Conservation (phyloP, 2,888 invertebrate genomes). For the Idaea straminata region DNA sequence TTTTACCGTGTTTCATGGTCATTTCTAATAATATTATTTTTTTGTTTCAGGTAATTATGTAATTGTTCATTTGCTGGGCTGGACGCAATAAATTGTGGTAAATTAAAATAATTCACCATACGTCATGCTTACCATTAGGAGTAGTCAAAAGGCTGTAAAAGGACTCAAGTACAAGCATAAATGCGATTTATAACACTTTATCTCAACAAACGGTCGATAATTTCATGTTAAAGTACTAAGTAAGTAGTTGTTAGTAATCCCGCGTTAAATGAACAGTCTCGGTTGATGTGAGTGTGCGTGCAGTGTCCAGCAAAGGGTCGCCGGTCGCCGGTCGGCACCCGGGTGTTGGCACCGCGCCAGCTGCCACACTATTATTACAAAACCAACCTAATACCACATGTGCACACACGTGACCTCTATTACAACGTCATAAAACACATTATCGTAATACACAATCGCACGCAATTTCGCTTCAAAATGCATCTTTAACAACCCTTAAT, state of each 20-base stretch:
- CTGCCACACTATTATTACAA: conserved; percentile 43
- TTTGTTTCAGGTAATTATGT: too few species aligned
- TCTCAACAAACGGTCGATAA: background rate
- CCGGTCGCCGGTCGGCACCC: conserved; percentile 40
- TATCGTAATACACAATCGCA: conserved; percentile 22
- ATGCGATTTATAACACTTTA: background rate
- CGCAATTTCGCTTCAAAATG: background rate
- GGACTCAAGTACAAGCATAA: too few species aligned
- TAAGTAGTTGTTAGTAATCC: background rate
- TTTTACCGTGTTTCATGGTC: too few species aligned
- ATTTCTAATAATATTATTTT: too few species aligned
- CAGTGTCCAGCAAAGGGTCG: conserved; percentile 36
- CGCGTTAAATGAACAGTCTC: conserved; percentile 13
- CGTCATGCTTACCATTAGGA: too few species aligned
- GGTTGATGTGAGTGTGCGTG: conserved; percentile 34
- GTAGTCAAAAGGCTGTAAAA: too few species aligned
- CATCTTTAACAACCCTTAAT: background rate
- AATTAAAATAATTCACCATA: too few species aligned
- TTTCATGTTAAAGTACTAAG: background rate
- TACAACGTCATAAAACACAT: conserved; percentile 28
- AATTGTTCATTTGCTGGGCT: too few species aligned
- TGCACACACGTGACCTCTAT: conserved; percentile 29
- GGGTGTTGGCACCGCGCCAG: conserved; percentile 45
- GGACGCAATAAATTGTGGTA: too few species aligned
- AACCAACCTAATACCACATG: conserved; percentile 20